Evolutionary conservation across 2,888 invertebrate genomes (phyloP), one percentile per base, ranked within the genome.

Genomic region (Dryomyza anilis): DNA sequence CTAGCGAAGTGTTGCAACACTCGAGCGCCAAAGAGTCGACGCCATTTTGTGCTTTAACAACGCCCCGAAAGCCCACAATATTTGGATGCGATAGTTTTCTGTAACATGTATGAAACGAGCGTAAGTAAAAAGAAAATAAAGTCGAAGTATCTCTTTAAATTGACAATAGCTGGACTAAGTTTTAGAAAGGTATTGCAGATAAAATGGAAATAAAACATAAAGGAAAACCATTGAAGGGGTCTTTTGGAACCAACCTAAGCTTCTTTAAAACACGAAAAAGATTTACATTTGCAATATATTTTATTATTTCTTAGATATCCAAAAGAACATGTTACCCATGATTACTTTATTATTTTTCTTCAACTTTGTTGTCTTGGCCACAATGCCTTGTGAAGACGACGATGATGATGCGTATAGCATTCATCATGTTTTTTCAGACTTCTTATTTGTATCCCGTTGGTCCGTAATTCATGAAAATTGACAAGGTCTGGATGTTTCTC

Each of bases 11-110:
- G 58, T 87, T 88, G 76, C 93, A 91, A 61, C 90, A 89, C 78
- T 95, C 94, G 89, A 95, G 90, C 0, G 91, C 92, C 59, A 95
- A 81, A 64, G 90, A 89, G 63, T 89, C 85, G 0, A 73, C 57
- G 2, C 81, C 83, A 19, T 80, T 79, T 1, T 70, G 55, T 0
- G 74, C 65, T 25, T 76, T 77, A 8, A 85, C 81, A 46, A 87
- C 84, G 0, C 86, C 86, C 8, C 88, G 82, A 76, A 91, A 95
- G 0, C 94, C 94, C 8, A 95, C 89, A 63, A 95, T 91, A 75
- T 95, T 93, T 0, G 93, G 92, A 82, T 95, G 94, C 1, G 88
- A 87, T 71, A 95, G 77, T 70, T 85, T 84, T 53, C 86, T 81
- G 21, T 1, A 60, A 62, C 2, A n/a, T 55, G n/a, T n/a, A n/a